Evolutionary conservation across 2,888 invertebrate species (phyloP).

Genomic region (Vesta saturnalis): DNA sequence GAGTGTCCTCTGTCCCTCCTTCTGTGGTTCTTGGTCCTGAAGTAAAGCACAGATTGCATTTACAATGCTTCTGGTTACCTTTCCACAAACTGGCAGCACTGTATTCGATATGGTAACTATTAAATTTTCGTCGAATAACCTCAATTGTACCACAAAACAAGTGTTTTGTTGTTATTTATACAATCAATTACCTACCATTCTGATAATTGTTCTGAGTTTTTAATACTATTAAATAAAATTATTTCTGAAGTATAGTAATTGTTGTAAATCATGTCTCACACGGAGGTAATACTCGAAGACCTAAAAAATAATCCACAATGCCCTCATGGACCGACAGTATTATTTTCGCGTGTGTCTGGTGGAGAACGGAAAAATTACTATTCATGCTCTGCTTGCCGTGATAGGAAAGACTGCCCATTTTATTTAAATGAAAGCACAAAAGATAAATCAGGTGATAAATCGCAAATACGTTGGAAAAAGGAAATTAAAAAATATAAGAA

Average conservation of each 20-base stretch:
- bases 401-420: constrained; percentile 80
- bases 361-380: constrained; percentile 69
- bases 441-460: constrained; percentile 59
- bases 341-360: constrained; percentile 67
- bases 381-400: constrained; percentile 86
- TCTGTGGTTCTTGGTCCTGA: too few species aligned
- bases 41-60: too few species aligned
- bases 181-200: too few species aligned
- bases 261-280: constrained; percentile 49
- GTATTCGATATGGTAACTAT: too few species aligned
- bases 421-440: constrained; percentile 67
- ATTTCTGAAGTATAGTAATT: neutral
- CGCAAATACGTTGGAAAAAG: constrained; percentile 64
- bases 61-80: too few species aligned
- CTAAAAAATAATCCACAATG: constrained; percentile 74
- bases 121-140: neutral
- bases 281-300: constrained; percentile 68
- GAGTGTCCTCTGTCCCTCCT: too few species aligned
- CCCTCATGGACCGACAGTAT: constrained; percentile 79
- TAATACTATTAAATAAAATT: neutral
- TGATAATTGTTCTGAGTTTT: neutral
- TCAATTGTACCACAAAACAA: neutral
- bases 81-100: neutral
- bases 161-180: too few species aligned
- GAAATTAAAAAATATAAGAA: constrained; percentile 62